Conservation (phyloP, 2,797 vertebrate species). For the Peromyscus nudipes region DNA sequence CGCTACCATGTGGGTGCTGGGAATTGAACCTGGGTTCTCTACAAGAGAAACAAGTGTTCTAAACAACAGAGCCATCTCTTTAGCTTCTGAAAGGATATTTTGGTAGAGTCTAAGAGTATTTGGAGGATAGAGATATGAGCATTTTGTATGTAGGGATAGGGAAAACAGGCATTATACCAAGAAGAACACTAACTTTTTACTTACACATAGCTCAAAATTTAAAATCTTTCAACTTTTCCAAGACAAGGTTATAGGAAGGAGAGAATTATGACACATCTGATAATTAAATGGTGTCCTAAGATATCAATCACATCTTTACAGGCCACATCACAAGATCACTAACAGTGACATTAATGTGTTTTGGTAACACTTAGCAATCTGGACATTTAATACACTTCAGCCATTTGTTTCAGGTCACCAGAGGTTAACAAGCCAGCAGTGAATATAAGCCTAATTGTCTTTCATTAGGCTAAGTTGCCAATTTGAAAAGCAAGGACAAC, state of each 20-base stretch:
- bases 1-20: not conserved
- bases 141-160: not conserved
- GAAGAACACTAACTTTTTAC: not conserved
- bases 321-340: not conserved
- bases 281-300: slow-evolving; percentile 37
- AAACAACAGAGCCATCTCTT: not conserved
- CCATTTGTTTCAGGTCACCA: slow-evolving; percentile 73
- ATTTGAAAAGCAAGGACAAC: slow-evolving; percentile 60
- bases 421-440: slow-evolving; percentile 68
- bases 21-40: not conserved
- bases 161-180: not conserved
- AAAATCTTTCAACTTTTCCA: slow-evolving; percentile 42
- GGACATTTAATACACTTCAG: slow-evolving; percentile 23
- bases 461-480: slow-evolving; percentile 37
- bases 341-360: slow-evolving; percentile 36
- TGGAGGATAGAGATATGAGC: not conserved
- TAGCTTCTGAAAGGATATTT: not conserved
- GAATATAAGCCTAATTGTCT: slow-evolving; percentile 63
- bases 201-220: not conserved
- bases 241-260: not conserved
- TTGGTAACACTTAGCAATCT: slow-evolving; percentile 64
- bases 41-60: not conserved
- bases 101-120: not conserved
- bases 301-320: slow-evolving; percentile 40
- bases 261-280: slow-evolving; percentile 40